Conservation (phyloP, 2,113 vertebrate species). For the Morone chrysops region DNA sequence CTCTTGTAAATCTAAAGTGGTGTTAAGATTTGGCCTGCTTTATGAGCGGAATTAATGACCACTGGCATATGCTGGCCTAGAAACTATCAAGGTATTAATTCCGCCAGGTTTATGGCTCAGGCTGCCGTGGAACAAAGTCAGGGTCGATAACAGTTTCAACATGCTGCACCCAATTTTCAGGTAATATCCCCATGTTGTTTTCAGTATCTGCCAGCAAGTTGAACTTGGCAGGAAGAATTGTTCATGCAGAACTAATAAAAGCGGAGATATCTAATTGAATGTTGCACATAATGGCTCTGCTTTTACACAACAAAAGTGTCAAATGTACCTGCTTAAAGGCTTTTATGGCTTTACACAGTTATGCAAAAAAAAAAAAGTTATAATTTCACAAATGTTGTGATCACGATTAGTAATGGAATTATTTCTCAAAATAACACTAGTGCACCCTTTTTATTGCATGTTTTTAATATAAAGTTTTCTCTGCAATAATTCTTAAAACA, state of each 20-base stretch:
- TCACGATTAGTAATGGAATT: not conserved
- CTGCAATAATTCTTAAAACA: conserved; percentile 9
- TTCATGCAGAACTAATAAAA: conserved; percentile 49
- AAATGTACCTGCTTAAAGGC: not conserved
- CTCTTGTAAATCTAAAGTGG: conserved; percentile 36
- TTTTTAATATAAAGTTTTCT: conserved; percentile 14
- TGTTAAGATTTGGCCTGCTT: conserved; percentile 39
- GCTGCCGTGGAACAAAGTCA: conserved; percentile 29
- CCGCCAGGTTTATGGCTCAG: conserved; percentile 44
- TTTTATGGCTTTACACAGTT: not conserved
- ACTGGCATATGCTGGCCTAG: conserved; percentile 12
- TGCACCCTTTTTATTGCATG: not conserved
- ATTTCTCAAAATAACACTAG: not conserved
- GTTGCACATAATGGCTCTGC: conserved; percentile 9
- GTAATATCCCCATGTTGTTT: conserved; percentile 44
- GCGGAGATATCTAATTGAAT: conserved; percentile 10
- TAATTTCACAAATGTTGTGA: not conserved
- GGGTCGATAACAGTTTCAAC: conserved; percentile 25
- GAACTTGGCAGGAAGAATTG: conserved; percentile 35
- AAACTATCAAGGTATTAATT: conserved; percentile 51
- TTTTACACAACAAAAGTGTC: conserved; percentile 2
- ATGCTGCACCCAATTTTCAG: conserved; percentile 53
- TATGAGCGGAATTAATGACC: conserved; percentile 34
- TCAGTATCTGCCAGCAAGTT: conserved; percentile 41
- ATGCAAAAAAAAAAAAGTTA: not conserved